Conservation (phyloP, 2,888 invertebrate genomes). For the Pandemis corylana region DNA sequence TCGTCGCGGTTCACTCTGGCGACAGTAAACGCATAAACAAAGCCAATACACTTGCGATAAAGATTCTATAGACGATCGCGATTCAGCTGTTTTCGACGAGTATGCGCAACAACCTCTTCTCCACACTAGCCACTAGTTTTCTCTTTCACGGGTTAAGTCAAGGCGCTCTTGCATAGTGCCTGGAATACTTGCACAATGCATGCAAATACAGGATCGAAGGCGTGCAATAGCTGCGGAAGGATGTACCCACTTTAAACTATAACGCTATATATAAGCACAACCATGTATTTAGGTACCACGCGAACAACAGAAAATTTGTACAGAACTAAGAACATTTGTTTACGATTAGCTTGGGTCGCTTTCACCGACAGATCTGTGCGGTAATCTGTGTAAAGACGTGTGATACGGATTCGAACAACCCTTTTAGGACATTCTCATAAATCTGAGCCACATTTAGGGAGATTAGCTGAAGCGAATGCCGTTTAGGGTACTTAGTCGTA, state of each 20-base stretch:
- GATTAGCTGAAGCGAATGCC: conserved; percentile 25
- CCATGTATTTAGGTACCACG: not conserved
- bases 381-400: conserved; percentile 20
- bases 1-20: conserved; percentile 43
- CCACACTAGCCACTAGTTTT: conserved; percentile 20
- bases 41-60: conserved; percentile 6
- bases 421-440: conserved; percentile 20
- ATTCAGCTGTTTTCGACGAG: conserved; percentile 23
- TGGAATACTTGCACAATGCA: conserved; percentile 16
- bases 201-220: conserved; percentile 19
- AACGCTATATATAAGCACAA: conserved; percentile 16
- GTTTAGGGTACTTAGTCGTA: conserved; percentile 20
- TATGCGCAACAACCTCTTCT: conserved; percentile 27
- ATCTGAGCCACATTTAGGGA: conserved; percentile 33
- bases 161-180: conserved; percentile 30
- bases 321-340: not conserved
- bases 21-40: conserved; percentile 32
- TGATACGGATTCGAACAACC: conserved; percentile 26
- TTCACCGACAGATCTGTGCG: not conserved
- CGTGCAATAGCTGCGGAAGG: conserved; percentile 35
- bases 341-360: not conserved
- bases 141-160: conserved; percentile 26
- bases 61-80: conserved; percentile 14
- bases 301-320: not conserved
- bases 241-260: conserved; percentile 30